Evolutionary conservation across 2,888 invertebrate genomes (phyloP), one percentile per base, ranked within the genome.

Genomic region (Diploptera punctata): DNA sequence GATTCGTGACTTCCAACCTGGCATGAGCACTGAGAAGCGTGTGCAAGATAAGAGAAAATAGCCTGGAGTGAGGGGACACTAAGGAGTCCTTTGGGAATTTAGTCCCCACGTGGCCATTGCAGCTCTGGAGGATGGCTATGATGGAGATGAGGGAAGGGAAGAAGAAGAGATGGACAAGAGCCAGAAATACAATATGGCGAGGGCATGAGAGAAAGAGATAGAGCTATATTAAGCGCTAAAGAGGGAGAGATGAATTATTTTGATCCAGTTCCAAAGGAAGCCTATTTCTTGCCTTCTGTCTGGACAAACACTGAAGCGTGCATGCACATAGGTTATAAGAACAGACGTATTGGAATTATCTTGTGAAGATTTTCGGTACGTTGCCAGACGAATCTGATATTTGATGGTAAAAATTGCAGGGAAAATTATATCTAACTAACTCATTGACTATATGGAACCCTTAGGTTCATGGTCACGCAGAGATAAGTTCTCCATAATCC

Each of bases 161-260:
- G 21, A 16, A 19, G 21, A 24, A 31, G n/a, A 24, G 0, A 7
- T 19, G 24, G 65, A 29, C 24, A 47, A 21, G 47, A 65, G 65
- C 47, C 65, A 65, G 65, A 47, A 65, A 47, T 65, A 26, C 65
- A 65, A 65, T 65, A 65, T 65, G 65, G n/a, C 26, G 26, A 24
- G 26, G 7, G 19, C 2, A 24, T 24, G 18, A 10, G 18, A 18
- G 47, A 47, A 18, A 47, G 18, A 47, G 47, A 47, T n/a, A 9
- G 52, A 9, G 52, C 19, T 49, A 21, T 19, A 16, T 52, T 7
- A 18, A 13, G 10, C 57, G 29, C 57, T 26, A 13, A 29, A 24
- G n/a, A 29, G 26, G 3, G n/a, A 26, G 44, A 65, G 65, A 29
- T 65, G 47, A 65, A 65, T 44, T 65, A 65, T 65, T 65, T 65